Evolutionary conservation across 2,113 vertebrate genomes (phyloP), one percentile per base, ranked within the genome.

Genomic region (Phalacrocorax carbo): DNA sequence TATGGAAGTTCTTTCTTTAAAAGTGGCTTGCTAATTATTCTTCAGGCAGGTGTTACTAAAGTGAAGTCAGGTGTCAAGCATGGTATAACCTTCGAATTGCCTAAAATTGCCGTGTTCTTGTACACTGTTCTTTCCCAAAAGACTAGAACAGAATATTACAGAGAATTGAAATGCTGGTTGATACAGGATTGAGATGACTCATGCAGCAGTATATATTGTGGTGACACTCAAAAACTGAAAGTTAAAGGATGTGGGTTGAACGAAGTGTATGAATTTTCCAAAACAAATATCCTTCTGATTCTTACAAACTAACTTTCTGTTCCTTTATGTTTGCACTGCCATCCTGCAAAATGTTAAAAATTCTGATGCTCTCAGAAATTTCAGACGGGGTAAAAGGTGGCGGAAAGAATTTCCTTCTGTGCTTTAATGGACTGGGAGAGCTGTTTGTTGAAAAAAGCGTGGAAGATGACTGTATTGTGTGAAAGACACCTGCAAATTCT

Each of bases 51-150:
- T 98, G 98, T 90, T 98, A 83, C 90, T 97, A 97, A 98, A 98
- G 94, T 97, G 95, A 98, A 98, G 96, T 98, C 97, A 98, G 97
- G 97, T 98, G 98, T 98, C 96, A 98, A 93, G 75, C 92, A 96
- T 40, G 69, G 84, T 84, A 91, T 82, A 96, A 96, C 92, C 76
- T 95, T 95, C 15, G 20, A 96, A 93, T 97, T 87, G 85, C 94
- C 89, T 94, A 73, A 97, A 97, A 97, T 96, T 95, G 93, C 78
- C 60, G 78, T n/a, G 38, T 82, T 97, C 55, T 93, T 64, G 26
- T 88, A 46, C 34, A n/a, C 62, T 40, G 40, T 42, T 97, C 40
- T 82, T 83, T 89, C 93, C 91, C 90, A 88, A 94, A 97, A 97
- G 80, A 95, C 77, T 70, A 90, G 48, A 86, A 57, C 48, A 54